Conservation (phyloP, 1,140 invertebrate genomes). For the Drosophila athabasca region DNA sequence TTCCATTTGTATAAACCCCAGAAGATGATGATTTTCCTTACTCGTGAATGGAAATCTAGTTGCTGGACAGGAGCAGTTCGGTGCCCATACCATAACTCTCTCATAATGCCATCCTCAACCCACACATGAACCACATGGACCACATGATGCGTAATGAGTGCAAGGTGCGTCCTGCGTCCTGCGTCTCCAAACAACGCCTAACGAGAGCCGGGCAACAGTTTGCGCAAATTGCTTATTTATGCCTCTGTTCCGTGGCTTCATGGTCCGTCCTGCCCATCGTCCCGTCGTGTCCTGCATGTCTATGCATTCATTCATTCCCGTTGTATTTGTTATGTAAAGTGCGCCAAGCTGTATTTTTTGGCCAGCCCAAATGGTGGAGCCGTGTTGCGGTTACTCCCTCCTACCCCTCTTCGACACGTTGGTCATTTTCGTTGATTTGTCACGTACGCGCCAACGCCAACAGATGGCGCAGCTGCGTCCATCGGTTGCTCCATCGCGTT, state of each 20-base stretch:
- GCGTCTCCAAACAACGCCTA: conserved; percentile 26
- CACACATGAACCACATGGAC: conserved; percentile 18
- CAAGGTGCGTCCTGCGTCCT: background rate
- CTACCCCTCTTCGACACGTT: background rate
- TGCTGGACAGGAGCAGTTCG: too few species aligned
- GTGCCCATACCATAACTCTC: too few species aligned
- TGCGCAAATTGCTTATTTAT: conserved; percentile 73
- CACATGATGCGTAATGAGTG: conserved; percentile 16
- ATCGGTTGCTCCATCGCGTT: conserved; percentile 21
- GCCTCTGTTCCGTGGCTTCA: conserved; percentile 14
- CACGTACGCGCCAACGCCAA: conserved; percentile 55
- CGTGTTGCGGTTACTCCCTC: conserved; percentile 28
- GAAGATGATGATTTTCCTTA: too few species aligned
- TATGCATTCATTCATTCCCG: conserved; percentile 1
- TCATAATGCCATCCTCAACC: conserved; percentile 17
- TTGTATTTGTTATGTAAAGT: conserved; percentile 73
- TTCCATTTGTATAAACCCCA: background rate
- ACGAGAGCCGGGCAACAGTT: conserved; percentile 66
- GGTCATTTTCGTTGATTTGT: conserved; percentile 69
- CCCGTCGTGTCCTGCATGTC: background rate
- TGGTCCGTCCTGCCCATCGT: too few species aligned
- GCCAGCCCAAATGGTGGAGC: background rate
- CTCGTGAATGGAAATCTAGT: too few species aligned
- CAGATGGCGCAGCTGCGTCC: conserved; percentile 47
- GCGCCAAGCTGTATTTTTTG: conserved; percentile 52